Conservation (phyloP, 2,797 vertebrate species). For the Sylvilagus floridanus region DNA sequence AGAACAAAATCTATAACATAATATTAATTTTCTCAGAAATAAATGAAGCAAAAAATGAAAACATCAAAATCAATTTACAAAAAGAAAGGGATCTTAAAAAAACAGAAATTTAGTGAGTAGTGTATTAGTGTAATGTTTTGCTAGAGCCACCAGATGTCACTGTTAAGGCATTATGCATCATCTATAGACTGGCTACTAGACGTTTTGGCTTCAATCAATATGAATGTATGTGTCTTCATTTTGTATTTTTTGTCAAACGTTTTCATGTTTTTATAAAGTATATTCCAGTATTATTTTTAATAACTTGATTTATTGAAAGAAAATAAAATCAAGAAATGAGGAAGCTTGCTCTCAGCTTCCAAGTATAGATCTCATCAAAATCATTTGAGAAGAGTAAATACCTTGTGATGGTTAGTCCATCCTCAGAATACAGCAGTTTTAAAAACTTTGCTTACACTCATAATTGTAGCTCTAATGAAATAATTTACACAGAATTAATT, state of each 20-base stretch:
- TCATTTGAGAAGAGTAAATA: background rate
- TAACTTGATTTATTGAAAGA: background rate
- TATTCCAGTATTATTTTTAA: background rate
- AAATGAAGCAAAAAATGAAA: background rate
- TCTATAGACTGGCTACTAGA: background rate
- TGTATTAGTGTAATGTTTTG: background rate
- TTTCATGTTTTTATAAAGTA: background rate
- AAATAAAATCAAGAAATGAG: slow-evolving; percentile 20
- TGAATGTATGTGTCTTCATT: background rate
- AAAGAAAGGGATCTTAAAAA: background rate
- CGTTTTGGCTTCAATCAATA: slow-evolving; percentile 22
- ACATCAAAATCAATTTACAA: slow-evolving; percentile 9
- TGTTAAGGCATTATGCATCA: slow-evolving; percentile 25
- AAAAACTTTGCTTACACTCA: background rate
- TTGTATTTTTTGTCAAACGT: slow-evolving; percentile 7
- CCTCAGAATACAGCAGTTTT: background rate
- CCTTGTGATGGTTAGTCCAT: background rate
- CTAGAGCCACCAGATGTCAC: slow-evolving; percentile 71
- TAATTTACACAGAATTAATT: slow-evolving; percentile 30
- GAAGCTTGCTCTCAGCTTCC: background rate
- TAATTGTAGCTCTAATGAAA: background rate
- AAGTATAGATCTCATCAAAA: background rate
- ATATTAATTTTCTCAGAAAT: slow-evolving; percentile 31
- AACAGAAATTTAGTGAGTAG: background rate
- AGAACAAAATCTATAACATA: background rate